phyloP scores from a whole-genome alignment of 2,888 invertebrate species.

The Drosophila picticornis region DNA sequence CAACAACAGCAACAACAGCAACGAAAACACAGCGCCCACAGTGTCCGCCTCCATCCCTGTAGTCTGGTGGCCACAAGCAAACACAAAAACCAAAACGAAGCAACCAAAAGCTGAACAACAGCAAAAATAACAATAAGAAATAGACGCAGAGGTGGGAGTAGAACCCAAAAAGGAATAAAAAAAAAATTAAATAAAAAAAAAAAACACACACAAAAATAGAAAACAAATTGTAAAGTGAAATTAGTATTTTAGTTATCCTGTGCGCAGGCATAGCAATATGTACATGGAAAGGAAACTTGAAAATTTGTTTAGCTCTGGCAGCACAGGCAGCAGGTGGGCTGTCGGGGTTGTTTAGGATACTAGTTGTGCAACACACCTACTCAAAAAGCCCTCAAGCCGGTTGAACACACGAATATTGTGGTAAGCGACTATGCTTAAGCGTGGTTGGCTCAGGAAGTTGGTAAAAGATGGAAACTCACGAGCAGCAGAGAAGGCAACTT shows the following conservation, averaged over 20 bases:
- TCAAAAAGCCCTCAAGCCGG: constrained; percentile 46
- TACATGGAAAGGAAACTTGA: constrained; percentile 35
- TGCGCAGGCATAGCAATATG: constrained; percentile 59
- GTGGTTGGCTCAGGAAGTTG: constrained; percentile 18
- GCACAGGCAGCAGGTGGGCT: constrained; percentile 28
- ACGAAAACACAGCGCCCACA: constrained; percentile 38
- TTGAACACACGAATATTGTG: constrained; percentile 31
- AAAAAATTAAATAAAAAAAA: not conserved
- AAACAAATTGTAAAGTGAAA: constrained; percentile 80
- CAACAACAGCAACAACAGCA: constrained; percentile 37
- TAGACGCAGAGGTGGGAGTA: constrained; percentile 11
- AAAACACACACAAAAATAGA: constrained; percentile 46
- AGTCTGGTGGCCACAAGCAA: constrained; percentile 62
- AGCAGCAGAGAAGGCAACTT: not conserved
- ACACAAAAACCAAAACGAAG: constrained; percentile 66
- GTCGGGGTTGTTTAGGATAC: constrained; percentile 10
- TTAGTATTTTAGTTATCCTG: constrained; percentile 80
- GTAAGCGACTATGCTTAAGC: constrained; percentile 5
- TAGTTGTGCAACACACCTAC: constrained; percentile 17
- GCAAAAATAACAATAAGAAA: constrained; percentile 58
- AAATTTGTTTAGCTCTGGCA: constrained; percentile 45
- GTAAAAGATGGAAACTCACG: not conserved
- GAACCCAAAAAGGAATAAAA: constrained; percentile 16
- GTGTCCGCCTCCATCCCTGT: constrained; percentile 1
- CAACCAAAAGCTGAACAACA: constrained; percentile 47